phyloP scores from a whole-genome alignment of 2,888 invertebrate genomes.

The Nipponacmea schrenckii region DNA sequence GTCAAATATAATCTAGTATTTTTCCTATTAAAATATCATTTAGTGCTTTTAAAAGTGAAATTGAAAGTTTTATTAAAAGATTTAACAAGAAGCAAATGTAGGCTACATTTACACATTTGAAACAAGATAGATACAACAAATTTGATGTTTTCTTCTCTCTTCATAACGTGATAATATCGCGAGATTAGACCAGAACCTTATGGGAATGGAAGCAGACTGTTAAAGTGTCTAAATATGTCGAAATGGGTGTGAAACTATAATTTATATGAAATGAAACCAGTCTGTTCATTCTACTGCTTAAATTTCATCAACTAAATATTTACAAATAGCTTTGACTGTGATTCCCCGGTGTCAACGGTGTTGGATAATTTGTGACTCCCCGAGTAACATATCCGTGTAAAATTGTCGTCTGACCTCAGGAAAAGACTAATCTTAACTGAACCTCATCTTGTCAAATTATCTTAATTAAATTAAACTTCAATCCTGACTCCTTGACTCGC shows the following conservation, averaged over 20 bases:
- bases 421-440: not conserved
- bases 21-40: too few species aligned
- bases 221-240: conserved; percentile 2
- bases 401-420: conserved; percentile 4
- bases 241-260: conserved; percentile 1
- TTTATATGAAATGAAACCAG: conserved; percentile 16
- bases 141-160: too few species aligned
- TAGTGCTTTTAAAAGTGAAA: too few species aligned
- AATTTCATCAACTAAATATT: conserved; percentile 28
- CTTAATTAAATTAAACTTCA: not conserved
- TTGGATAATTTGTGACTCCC: conserved; percentile 8
- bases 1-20: too few species aligned
- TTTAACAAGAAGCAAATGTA: too few species aligned
- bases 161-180: not conserved
- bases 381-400: not conserved
- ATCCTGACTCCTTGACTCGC: not conserved
- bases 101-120: too few species aligned
- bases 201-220: conserved; percentile 1
- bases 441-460: conserved; percentile 1
- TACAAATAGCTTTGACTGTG: conserved; percentile 22
- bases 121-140: too few species aligned
- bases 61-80: too few species aligned
- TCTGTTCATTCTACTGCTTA: conserved; percentile 12
- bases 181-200: not conserved
- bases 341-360: conserved; percentile 5